Evolutionary conservation across 1,140 invertebrate genomes (phyloP).

Genomic region (Drosophila parvula): DNA sequence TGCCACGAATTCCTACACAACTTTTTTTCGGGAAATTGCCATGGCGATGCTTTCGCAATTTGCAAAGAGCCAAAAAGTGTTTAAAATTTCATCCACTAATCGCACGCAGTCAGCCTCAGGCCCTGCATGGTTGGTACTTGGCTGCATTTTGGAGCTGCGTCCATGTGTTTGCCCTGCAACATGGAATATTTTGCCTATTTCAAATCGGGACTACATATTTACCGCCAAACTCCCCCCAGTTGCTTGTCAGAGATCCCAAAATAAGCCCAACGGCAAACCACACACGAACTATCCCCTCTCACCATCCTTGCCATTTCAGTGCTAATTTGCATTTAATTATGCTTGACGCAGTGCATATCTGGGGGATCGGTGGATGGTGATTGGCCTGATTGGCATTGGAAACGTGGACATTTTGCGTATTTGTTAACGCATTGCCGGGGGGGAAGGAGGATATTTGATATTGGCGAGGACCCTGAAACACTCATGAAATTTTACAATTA

Average conservation of each 20-base stretch:
- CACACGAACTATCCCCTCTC: neutral
- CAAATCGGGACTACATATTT: conserved; percentile 2
- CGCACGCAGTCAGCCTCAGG: neutral
- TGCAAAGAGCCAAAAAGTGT: neutral
- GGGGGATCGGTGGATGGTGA: conserved; percentile 14
- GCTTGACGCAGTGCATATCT: conserved; percentile 29
- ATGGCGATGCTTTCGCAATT: conserved; percentile 2
- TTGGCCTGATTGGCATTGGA: conserved; percentile 31
- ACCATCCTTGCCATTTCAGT: neutral
- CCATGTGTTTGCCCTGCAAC: conserved; percentile 2
- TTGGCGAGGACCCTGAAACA: neutral
- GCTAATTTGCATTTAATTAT: conserved; percentile 73
- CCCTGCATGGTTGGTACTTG: neutral
- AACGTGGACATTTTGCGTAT: conserved; percentile 1
- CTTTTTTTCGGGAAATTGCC: neutral
- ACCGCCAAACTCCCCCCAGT: neutral
- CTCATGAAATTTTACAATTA: neutral
- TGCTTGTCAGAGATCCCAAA: conserved; percentile 6
- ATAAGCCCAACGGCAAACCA: conserved; percentile 5
- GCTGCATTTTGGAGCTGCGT: conserved; percentile 2
- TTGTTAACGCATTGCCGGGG: neutral
- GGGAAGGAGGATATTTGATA: neutral
- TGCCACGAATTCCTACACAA: conserved; percentile 3
- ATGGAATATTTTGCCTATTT: conserved; percentile 5
- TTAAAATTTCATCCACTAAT: conserved; percentile 21